phyloP scores from a whole-genome alignment of 2,797 vertebrate genomes.

The Myoxocephalus aenaeus region DNA sequence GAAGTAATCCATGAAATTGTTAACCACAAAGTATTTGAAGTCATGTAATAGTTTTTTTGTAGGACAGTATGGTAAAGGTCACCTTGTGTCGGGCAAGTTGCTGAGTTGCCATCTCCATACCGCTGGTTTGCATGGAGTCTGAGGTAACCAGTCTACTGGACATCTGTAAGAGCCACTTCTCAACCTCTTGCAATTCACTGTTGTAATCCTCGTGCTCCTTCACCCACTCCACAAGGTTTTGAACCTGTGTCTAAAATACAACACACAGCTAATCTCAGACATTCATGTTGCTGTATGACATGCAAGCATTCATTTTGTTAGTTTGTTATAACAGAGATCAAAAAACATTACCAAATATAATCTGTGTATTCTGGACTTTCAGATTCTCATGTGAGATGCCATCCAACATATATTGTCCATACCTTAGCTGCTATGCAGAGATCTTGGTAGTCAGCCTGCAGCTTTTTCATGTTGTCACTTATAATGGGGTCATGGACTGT shows the following conservation, averaged over 20 bases:
- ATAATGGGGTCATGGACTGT: constrained; percentile 85
- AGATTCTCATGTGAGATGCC: neutral
- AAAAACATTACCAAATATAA: neutral
- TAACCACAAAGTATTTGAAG: neutral
- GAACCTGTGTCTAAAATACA: constrained; percentile 84
- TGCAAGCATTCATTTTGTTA: neutral
- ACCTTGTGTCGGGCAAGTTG: constrained; percentile 98
- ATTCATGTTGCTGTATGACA: neutral
- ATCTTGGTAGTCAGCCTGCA: constrained; percentile 89
- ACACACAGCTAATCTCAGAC: neutral
- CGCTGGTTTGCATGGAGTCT: constrained; percentile 90
- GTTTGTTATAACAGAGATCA: neutral
- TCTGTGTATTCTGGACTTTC: neutral
- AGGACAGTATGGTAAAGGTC: neutral
- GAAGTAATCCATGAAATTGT: neutral
- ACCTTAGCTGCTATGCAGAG: constrained; percentile 88
- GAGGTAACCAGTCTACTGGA: constrained; percentile 91
- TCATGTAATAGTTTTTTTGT: neutral
- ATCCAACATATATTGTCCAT: constrained; percentile 1
- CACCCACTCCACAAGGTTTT: constrained; percentile 88
- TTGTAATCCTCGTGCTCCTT: constrained; percentile 96
- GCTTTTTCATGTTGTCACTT: constrained; percentile 86
- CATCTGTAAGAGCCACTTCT: constrained; percentile 97
- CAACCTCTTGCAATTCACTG: constrained; percentile 92
- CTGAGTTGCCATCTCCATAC: constrained; percentile 93